These are phyloP conservation scores for Neocrepidodera transversa DNA, from an alignment of 2,888 invertebrate species.

Conservation along the genomic window DNA sequence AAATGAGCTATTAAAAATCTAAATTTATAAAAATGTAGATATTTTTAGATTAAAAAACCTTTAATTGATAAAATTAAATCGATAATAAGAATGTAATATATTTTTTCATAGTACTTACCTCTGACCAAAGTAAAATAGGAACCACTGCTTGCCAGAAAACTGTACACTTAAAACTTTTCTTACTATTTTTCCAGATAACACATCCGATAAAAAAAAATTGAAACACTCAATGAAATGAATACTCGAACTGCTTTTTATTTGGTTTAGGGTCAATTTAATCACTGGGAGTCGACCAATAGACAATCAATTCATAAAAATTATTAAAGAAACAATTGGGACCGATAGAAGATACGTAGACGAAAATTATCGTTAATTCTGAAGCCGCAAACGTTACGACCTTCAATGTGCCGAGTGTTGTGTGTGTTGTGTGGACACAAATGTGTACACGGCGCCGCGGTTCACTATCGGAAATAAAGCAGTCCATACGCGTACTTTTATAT, in stretches of 20 bases:
- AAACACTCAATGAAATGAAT: neutral
- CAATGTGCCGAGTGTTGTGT: conserved; percentile 26
- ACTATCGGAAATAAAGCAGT: neutral
- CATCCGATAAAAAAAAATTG: neutral
- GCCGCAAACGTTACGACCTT: conserved; percentile 18
- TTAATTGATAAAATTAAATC: too few species aligned
- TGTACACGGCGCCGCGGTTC: conserved; percentile 13
- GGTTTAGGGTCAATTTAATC: too few species aligned
- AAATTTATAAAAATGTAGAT: neutral
- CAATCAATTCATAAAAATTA: conserved; percentile 6
- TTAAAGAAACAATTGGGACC: neutral
- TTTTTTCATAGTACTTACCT: conserved; percentile 1
- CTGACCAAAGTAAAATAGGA: conserved; percentile 7
- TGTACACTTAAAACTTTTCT: neutral
- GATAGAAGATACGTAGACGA: conserved; percentile 9
- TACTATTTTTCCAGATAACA: neutral
- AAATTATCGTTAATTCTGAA: conserved; percentile 5
- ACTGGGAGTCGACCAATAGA: too few species aligned
- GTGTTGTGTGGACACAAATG: conserved; percentile 10
- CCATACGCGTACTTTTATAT: conserved; percentile 10
- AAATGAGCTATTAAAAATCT: conserved; percentile 1
- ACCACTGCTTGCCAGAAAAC: neutral
- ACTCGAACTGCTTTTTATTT: too few species aligned
- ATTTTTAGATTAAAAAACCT: conserved; percentile 1
- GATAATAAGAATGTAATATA: too few species aligned